These are phyloP conservation scores for Thalassophryne amazonica DNA, from an alignment of 2,797 vertebrate genomes.

Conservation along the genomic window DNA sequence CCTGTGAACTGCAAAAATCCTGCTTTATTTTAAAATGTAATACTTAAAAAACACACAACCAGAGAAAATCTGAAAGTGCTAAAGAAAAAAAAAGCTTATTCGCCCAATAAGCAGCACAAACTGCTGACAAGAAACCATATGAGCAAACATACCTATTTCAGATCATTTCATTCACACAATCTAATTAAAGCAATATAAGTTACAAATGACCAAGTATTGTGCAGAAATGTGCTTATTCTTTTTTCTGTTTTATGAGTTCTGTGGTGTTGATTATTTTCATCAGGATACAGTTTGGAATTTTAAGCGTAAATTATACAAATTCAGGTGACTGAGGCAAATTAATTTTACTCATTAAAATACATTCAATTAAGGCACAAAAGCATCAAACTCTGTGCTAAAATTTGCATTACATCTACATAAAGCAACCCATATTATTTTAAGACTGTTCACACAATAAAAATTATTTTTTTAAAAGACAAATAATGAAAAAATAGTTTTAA, in stretches of 20 bases:
- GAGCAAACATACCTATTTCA: background rate
- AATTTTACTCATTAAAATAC: background rate
- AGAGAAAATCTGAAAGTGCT: background rate
- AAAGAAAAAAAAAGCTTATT: background rate
- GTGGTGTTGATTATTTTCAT: background rate
- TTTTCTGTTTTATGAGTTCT: background rate
- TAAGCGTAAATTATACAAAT: background rate
- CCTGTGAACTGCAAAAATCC: too few relatives aligned
- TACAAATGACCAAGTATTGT: background rate
- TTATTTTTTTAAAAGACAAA: background rate
- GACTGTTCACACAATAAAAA: background rate
- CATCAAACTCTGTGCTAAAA: background rate
- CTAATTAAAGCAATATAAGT: background rate
- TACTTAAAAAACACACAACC: background rate
- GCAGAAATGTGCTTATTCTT: conserved; percentile 1
- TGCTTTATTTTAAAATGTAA: too few relatives aligned
- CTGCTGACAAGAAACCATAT: too few relatives aligned
- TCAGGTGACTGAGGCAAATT: background rate
- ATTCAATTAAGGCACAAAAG: background rate
- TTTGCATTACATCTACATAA: background rate
- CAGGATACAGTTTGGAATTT: background rate
- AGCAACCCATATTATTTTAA: background rate
- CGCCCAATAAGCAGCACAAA: too few relatives aligned
- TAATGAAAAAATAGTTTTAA: background rate
- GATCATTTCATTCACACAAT: background rate